phyloP scores from a whole-genome alignment of 2,888 invertebrate species.

The Ectemnius continuus region DNA sequence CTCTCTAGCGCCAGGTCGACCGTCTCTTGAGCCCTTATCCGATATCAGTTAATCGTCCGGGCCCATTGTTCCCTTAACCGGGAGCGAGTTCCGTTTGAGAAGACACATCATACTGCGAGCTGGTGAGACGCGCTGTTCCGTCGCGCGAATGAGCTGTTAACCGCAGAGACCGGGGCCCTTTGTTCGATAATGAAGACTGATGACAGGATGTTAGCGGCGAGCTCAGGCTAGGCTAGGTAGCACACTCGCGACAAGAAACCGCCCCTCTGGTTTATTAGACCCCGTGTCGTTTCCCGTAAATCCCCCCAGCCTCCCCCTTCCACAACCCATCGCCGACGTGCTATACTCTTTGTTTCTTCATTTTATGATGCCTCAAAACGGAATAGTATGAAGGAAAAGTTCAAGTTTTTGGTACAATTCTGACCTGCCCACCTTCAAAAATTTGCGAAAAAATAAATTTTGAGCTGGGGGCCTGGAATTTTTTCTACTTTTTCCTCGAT shows the following conservation, averaged over 20 bases:
- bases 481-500: too few relatives aligned
- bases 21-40: slow-evolving; percentile 53
- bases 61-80: slow-evolving; percentile 69
- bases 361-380: slow-evolving; percentile 60
- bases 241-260: slow-evolving; percentile 63
- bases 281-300: slow-evolving; percentile 65
- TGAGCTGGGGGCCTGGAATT: too few relatives aligned
- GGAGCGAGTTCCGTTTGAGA: slow-evolving; percentile 60
- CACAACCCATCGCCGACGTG: too few relatives aligned
- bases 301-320: slow-evolving; percentile 32
- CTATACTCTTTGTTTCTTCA: slow-evolving; percentile 66
- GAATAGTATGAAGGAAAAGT: slow-evolving; percentile 64
- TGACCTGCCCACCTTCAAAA: too few relatives aligned
- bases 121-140: slow-evolving; percentile 60
- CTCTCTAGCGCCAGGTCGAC: slow-evolving; percentile 49
- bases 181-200: slow-evolving; percentile 74
- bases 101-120: slow-evolving; percentile 54
- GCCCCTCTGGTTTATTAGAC: slow-evolving; percentile 71
- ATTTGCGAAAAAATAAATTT: too few relatives aligned
- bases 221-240: slow-evolving; percentile 54
- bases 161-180: slow-evolving; percentile 60
- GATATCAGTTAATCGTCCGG: slow-evolving; percentile 62
- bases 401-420: too few relatives aligned
- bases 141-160: slow-evolving; percentile 68
- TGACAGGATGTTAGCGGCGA: slow-evolving; percentile 65